Evolutionary conservation across 2,113 vertebrate species (phyloP).

Genomic region (Axis porcinus): DNA sequence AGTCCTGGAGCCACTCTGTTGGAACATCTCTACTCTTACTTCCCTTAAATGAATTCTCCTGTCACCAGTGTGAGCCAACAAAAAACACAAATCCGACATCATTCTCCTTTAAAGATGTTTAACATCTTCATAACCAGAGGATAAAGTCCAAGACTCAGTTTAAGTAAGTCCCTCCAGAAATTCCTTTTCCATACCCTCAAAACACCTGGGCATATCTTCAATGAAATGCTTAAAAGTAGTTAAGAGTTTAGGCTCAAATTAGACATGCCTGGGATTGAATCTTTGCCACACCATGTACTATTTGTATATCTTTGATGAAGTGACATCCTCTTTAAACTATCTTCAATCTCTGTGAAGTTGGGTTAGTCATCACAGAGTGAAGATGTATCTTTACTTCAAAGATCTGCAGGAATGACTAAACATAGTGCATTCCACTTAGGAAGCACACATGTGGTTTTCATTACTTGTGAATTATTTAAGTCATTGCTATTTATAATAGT

Average conservation of each 20-base stretch:
- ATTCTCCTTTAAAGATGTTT: not conserved
- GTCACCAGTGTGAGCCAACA: not conserved
- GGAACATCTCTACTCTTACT: not conserved
- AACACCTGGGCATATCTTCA: not conserved
- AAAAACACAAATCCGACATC: not conserved
- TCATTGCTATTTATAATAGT: not conserved
- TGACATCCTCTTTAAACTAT: not conserved
- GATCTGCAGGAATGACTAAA: not conserved
- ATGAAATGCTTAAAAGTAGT: not conserved
- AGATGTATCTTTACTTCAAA: not conserved
- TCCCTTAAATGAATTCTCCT: not conserved
- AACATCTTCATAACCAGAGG: not conserved
- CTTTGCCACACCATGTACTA: not conserved
- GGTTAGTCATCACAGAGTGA: not conserved
- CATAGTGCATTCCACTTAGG: not conserved
- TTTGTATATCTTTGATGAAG: not conserved
- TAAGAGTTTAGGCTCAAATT: not conserved
- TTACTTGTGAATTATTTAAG: not conserved
- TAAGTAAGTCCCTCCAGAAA: not conserved
- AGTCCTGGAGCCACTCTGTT: not conserved
- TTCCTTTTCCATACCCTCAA: accelerated
- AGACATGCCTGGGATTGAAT: not conserved
- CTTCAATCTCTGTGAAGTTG: not conserved
- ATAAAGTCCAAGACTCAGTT: not conserved
- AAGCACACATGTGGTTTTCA: not conserved